Evolutionary conservation across 2,888 invertebrate species (phyloP), one percentile per base, ranked within the genome.

Genomic region (Conchocele bisecta): DNA sequence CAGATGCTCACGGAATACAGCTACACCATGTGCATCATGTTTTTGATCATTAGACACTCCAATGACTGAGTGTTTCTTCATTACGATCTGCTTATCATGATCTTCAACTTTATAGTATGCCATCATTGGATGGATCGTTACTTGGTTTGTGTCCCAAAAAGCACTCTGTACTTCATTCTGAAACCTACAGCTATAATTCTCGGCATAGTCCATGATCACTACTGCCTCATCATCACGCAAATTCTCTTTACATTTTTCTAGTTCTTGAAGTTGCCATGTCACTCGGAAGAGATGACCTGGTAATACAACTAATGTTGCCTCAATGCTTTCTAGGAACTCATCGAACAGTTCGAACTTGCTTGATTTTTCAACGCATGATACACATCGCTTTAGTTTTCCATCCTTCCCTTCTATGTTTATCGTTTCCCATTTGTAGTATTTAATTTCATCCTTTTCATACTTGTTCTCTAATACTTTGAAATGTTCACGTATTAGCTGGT

Each of bases 121-220:
- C 67, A 67, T 59, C 54, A 67, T 54, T n/a, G 59, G 44, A 41
- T 67, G 59, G 13, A 67, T 60, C 13, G 58, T 53, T 5, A 67
- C 54, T 9, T 59, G 46, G 28, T 60, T 67, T 17, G 41, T 44
- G 29, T 60, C 67, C 9, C 26, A 66, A 41, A 67, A 64, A 5
- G 35, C 54, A n/a, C 35, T 20, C 20, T 54, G 44, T 3, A 61
- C 39, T 20, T 64, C 48, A 48, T 28, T 48, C 17, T 48, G 48
- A 48, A 48, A 48, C 7, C 29, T 11, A 15, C 48, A 48, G 5
- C 4, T 48, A 28, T 7, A 28, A 7, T 48, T 48, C 5, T 48
- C 48, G 7, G 48, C 48, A 28, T 48, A 28, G 28, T 48, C 48
- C 48, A 48, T 48, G 5, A 48, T 48, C 4, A 28, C 48, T 4